Base-by-base conservation (phyloP, 1,140 invertebrate genomes). In the Leptopilina clavipes region DNA sequence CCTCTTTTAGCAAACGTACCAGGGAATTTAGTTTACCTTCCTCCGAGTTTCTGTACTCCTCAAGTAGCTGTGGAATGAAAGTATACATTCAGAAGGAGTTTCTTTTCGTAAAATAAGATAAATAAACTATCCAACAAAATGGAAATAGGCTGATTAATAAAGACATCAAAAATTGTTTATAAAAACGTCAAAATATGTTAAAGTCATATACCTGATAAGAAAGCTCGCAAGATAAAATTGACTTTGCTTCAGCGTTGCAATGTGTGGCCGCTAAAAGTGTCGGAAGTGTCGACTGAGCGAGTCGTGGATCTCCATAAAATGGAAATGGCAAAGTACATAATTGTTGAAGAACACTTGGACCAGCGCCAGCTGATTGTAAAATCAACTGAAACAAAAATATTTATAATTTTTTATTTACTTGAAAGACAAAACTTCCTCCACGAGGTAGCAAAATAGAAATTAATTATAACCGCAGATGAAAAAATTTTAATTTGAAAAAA, bases 301-400 rank as follows among this genome's bases (percentile, higher is more conserved):
- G 92, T 22, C 90, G 83, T 40, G 93, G 92, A 70, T 97, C 95
- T 59, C 95, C 95, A 88, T 98, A 97, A 91, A 97, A 98, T 59
- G 95, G 94, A 86, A 97, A 97, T 2, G 97, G 96, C 77, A 98
- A 89, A 1, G 93, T 94, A 86, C 96, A 97, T n/a, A 98, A 90
- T 84, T 97, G 96, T 86, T 97, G 96, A 2, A 98, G 92, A 71
- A 98, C 95, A 31, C 96, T 97, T 22, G 93, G 96, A 70, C 93
- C 93, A 87, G 94, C 95, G 70, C 93, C 97, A 80, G 94, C 96
- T 86, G 97, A 95, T 81, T 96, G 93, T 22, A 96, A 91, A 71
- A 92, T 91, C 86, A 92, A 92, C 95, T 96, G 91, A 18, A 92
- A 92, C 54, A 81, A 56, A 76, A 72, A 17, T 1, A 48, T 52